Percentiles rank a stretch among this genome's conserved stretches.
phyloP scores from a whole-genome alignment of 2,113 vertebrate species.

The Cyprinodon brontotheroides region DNA sequence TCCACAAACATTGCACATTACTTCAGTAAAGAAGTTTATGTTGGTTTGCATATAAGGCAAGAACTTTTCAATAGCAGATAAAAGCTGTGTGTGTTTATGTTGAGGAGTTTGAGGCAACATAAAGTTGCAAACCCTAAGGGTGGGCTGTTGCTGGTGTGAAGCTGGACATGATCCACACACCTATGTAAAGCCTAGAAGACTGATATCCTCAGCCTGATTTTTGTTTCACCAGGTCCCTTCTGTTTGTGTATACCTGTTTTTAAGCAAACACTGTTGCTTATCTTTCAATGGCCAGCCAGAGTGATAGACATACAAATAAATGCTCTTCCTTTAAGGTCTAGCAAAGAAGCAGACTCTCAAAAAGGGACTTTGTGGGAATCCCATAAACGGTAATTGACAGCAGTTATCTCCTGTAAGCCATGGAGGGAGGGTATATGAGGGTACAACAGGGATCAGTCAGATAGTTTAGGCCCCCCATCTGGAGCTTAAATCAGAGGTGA shows the following conservation, averaged over 20 bases:
- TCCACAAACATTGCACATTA: constrained; percentile 47
- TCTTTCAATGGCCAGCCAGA: constrained; percentile 3
- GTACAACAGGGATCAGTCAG: constrained; percentile 58
- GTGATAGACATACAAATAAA: constrained; percentile 6
- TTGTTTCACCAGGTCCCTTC: constrained; percentile 24
- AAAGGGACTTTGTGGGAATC: constrained; percentile 65
- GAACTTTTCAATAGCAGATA: constrained; percentile 70
- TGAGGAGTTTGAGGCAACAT: constrained; percentile 77
- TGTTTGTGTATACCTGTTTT: neutral
- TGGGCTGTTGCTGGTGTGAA: constrained; percentile 65
- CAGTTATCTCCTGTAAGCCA: constrained; percentile 61
- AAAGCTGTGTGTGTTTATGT: constrained; percentile 78
- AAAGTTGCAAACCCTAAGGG: constrained; percentile 64
- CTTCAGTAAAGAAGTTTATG: constrained; percentile 17
- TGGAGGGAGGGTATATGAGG: constrained; percentile 68
- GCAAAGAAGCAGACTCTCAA: constrained; percentile 55
- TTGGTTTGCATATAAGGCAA: constrained; percentile 67
- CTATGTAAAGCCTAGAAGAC: constrained; percentile 37
- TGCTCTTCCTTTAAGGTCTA: constrained; percentile 16
- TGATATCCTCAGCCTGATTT: constrained; percentile 51
- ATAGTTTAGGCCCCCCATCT: constrained; percentile 57
- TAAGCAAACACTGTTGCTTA: neutral
- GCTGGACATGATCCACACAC: constrained; percentile 68
- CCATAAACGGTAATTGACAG: constrained; percentile 70
- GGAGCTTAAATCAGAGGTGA: constrained; percentile 10